phyloP scores from a whole-genome alignment of 2,797 vertebrate genomes.

The Toxotes lorentzi region DNA sequence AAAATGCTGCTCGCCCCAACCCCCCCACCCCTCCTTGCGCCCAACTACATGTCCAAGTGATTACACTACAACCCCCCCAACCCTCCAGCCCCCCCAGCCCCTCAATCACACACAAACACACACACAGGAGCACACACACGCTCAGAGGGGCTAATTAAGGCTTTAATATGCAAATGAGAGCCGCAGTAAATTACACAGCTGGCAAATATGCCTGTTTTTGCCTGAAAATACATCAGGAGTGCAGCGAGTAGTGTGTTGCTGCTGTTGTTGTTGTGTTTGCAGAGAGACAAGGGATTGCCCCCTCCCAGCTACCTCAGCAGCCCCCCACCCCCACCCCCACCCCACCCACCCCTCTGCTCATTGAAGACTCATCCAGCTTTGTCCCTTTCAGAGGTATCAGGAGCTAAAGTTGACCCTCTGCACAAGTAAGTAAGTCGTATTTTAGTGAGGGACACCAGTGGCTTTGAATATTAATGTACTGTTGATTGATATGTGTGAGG shows the following conservation, averaged over 20 bases:
- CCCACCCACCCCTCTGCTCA: no score
- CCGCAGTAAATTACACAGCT: constrained; percentile 97
- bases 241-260: constrained; percentile 80
- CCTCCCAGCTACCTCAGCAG: constrained; percentile 30
- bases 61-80: constrained; percentile 86
- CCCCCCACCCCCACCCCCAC: constrained; percentile 14
- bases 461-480: constrained; percentile 21
- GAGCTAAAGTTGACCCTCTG: constrained; percentile 41
- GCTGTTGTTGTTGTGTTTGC: constrained; percentile 79
- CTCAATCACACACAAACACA: constrained; percentile 32
- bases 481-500: constrained; percentile 10
- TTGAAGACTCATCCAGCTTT: constrained; percentile 57
- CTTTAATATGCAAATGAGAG: constrained; percentile 99
- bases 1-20: constrained; percentile 53
- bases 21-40: background rate
- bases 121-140: constrained; percentile 64
- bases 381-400: constrained; percentile 62
- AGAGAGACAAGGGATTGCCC: constrained; percentile 74
- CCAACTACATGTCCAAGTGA: constrained; percentile 86
- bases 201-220: constrained; percentile 98
- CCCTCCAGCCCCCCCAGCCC: constrained; percentile 55
- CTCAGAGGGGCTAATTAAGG: constrained; percentile 99
- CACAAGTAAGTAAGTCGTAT: constrained; percentile 33
- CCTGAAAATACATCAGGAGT: constrained; percentile 87
- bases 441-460: constrained; percentile 27